phyloP scores from a whole-genome alignment of 2,888 invertebrate species.

The Polietes domitor region DNA sequence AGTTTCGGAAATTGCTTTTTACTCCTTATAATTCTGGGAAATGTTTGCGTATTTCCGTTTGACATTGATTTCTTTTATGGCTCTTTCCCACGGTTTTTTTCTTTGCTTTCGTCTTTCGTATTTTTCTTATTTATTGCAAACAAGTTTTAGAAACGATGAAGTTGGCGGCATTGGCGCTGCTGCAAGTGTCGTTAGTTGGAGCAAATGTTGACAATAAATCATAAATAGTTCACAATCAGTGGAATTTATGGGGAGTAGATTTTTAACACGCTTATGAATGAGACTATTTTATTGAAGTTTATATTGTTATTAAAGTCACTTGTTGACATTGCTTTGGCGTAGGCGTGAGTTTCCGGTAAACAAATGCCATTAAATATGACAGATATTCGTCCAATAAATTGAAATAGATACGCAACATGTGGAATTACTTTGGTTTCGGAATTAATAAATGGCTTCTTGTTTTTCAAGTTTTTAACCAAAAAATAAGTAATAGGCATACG shows the following conservation, averaged over 20 bases:
- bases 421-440: no score
- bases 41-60: constrained; percentile 34
- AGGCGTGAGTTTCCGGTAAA: background rate
- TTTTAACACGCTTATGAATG: background rate
- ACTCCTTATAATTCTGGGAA: constrained; percentile 14
- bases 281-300: background rate
- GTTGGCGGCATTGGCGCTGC: background rate
- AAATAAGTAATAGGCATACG: no score
- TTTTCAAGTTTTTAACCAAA: no score
- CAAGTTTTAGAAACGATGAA: background rate
- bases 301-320: background rate
- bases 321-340: background rate
- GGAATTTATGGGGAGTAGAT: background rate
- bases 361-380: no score
- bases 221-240: background rate
- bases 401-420: no score
- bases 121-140: background rate
- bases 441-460: no score
- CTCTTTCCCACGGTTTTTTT: constrained; percentile 1
- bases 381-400: no score
- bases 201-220: background rate
- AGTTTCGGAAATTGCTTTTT: constrained; percentile 39
- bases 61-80: constrained; percentile 13
- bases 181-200: background rate
- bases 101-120: no score